A percentile compares a stretch with the other conserved stretches of the same genome.
phyloP scores from a whole-genome alignment of 1,140 invertebrate genomes.

The Psix sp. region DNA sequence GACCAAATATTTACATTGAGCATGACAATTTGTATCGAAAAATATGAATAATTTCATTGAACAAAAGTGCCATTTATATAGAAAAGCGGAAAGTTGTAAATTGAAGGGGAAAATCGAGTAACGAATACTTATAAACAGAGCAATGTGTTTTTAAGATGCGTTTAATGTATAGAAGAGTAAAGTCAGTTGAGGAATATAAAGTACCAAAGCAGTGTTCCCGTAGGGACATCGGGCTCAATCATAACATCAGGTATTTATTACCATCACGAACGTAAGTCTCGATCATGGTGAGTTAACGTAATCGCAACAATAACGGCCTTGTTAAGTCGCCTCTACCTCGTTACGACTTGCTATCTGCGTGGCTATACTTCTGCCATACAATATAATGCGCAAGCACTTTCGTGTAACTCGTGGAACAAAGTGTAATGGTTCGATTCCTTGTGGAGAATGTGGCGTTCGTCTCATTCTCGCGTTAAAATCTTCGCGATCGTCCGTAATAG shows the following conservation, averaged over 20 bases:
- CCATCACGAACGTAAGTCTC: slow-evolving; percentile 58
- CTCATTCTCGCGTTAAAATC: slow-evolving; percentile 62
- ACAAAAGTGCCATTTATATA: too few relatives aligned
- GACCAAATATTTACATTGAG: too few relatives aligned
- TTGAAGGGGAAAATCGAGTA: too few relatives aligned
- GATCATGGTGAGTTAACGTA: slow-evolving; percentile 68
- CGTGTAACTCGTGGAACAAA: slow-evolving; percentile 61
- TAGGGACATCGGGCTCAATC: slow-evolving; percentile 61
- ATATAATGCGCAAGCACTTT: slow-evolving; percentile 52
- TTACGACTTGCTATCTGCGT: slow-evolving; percentile 56
- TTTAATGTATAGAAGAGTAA: slow-evolving; percentile 26
- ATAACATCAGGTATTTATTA: slow-evolving; percentile 67
- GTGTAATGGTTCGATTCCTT: slow-evolving; percentile 59
- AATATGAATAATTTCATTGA: too few relatives aligned
- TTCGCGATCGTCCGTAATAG: slow-evolving; percentile 55
- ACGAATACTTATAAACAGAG: too few relatives aligned
- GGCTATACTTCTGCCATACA: slow-evolving; percentile 49
- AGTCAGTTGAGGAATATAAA: slow-evolving; percentile 48
- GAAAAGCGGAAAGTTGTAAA: too few relatives aligned
- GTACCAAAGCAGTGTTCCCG: slow-evolving; percentile 44
- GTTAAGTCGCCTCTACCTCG: slow-evolving; percentile 66
- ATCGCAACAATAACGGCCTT: slow-evolving; percentile 70
- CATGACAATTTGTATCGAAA: too few relatives aligned
- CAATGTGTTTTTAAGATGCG: slow-evolving; percentile 12
- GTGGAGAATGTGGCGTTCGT: slow-evolving; percentile 52